A percentile compares a stretch with the other conserved stretches of the same genome.
Conservation (phyloP, 2,797 vertebrate species). For the Macropus fuliginosus region DNA sequence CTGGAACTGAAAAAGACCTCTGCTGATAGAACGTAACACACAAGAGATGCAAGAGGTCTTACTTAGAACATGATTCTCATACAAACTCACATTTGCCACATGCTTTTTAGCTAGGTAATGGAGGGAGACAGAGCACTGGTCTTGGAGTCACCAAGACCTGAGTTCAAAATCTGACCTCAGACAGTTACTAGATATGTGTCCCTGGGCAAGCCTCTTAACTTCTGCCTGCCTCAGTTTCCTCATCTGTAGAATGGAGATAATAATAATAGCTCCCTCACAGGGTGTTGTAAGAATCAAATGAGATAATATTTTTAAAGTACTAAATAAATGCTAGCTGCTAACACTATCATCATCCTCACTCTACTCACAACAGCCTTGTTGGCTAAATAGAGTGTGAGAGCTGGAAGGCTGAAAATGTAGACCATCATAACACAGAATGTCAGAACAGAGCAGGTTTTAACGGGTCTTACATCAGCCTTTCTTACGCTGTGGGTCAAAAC, state of each 20-base stretch:
- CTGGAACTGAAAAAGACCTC: neutral
- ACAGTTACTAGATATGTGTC: neutral
- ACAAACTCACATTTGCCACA: neutral
- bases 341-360: neutral
- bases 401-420: neutral
- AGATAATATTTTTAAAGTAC: neutral
- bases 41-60: neutral
- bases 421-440: neutral
- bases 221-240: neutral
- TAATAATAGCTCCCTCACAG: neutral
- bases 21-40: neutral
- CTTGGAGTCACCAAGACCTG: neutral
- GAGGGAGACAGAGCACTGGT: neutral
- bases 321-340: neutral
- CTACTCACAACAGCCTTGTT: neutral
- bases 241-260: neutral
- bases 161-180: neutral
- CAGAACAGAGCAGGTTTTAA: neutral
- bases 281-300: neutral
- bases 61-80: neutral
- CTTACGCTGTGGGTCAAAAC: no score
- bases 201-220: neutral
- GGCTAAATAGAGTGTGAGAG: neutral
- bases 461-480: neutral
- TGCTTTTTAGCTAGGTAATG: neutral